phyloP scores from a whole-genome alignment of 2,888 invertebrate species.

The Diarsia dahlii region DNA sequence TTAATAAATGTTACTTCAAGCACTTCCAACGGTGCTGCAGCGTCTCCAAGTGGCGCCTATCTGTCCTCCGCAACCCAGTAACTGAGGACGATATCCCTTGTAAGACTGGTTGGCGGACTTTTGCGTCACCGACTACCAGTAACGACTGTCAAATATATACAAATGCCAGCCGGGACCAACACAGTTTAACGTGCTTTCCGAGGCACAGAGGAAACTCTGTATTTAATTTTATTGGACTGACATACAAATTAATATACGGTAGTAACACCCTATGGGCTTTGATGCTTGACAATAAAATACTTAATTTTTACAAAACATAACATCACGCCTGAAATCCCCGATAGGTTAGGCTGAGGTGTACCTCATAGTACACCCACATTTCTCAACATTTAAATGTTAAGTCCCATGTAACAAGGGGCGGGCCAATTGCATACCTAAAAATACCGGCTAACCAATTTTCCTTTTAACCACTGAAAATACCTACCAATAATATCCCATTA shows the following conservation, averaged over 20 bases:
- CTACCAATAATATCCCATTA: slow-evolving; percentile 36
- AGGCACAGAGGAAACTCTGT: neutral
- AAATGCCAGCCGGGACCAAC: neutral
- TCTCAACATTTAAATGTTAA: too few species aligned
- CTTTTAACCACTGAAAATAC: neutral
- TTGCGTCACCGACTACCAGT: neutral
- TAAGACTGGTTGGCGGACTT: too few species aligned
- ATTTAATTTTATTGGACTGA: too few species aligned
- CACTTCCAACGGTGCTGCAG: too few species aligned
- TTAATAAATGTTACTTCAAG: slow-evolving; percentile 15
- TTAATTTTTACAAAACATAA: neutral
- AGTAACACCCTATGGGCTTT: too few species aligned
- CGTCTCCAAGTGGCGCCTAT: too few species aligned
- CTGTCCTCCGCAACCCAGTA: too few species aligned
- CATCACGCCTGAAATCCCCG: neutral
- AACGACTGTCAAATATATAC: too few species aligned
- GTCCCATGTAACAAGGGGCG: too few species aligned
- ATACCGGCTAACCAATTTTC: neutral
- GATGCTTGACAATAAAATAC: too few species aligned
- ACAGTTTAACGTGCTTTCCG: neutral
- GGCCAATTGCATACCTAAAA: neutral
- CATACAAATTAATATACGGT: too few species aligned
- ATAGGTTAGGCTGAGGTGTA: neutral
- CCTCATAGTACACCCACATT: neutral
- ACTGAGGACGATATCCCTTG: too few species aligned